Conservation (phyloP, 2,888 invertebrate species). For the Pteria penguin region DNA sequence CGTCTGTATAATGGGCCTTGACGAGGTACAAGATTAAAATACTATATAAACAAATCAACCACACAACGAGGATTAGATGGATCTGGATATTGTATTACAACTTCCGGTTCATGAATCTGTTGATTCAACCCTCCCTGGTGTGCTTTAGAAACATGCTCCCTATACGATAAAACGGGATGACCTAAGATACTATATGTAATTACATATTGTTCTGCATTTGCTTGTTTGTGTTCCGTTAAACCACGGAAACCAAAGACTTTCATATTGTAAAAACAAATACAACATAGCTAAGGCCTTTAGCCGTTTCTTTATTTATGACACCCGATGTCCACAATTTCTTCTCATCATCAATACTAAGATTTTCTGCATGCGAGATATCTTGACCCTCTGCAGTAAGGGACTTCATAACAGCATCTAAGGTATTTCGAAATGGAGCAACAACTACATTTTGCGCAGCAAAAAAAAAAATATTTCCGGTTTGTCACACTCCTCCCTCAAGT, state of each 20-base stretch:
- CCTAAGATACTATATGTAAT: not conserved
- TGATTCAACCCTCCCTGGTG: not conserved
- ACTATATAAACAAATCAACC: not conserved
- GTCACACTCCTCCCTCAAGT: not conserved
- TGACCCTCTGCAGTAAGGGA: not conserved
- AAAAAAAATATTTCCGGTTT: not conserved
- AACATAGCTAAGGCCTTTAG: constrained; percentile 2
- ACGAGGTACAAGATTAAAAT: not conserved
- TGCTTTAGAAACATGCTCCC: not conserved
- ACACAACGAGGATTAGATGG: not conserved
- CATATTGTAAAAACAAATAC: constrained; percentile 1
- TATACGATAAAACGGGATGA: not conserved
- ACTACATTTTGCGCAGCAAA: not conserved
- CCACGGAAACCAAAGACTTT: not conserved
- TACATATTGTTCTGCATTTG: not conserved
- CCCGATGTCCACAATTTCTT: not conserved
- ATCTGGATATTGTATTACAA: not conserved
- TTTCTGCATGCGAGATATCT: not conserved
- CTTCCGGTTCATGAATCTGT: not conserved
- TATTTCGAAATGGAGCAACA: not conserved
- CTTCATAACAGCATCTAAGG: constrained; percentile 9
- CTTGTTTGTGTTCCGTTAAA: not conserved
- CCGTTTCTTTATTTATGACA: not conserved
- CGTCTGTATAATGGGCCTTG: constrained; percentile 3
- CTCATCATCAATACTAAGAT: not conserved